Evolutionary conservation across 2,797 vertebrate genomes (phyloP).

Genomic region (Sarcophilus harrisii): DNA sequence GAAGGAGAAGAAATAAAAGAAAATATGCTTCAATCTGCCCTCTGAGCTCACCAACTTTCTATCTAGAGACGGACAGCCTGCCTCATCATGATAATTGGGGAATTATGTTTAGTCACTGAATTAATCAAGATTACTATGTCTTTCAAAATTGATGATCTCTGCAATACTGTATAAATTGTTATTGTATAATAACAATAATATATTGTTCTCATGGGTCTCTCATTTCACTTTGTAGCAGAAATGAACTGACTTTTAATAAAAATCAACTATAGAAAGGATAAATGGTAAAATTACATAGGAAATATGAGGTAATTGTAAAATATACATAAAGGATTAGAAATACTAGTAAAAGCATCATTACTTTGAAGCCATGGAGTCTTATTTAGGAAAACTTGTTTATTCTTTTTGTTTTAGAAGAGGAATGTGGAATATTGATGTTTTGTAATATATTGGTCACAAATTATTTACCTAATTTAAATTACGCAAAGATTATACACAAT

Average conservation of each 20-base stretch:
- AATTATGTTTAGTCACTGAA: neutral
- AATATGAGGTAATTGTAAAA: conserved; percentile 36
- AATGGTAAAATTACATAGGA: neutral
- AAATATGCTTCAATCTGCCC: neutral
- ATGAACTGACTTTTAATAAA: neutral
- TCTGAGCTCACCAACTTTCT: neutral
- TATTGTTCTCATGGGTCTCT: neutral
- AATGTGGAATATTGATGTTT: conserved; percentile 14
- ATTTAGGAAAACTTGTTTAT: conserved; percentile 19
- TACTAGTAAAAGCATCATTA: neutral
- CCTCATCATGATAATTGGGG: neutral
- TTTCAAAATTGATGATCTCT: neutral
- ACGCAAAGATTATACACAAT: conserved; percentile 11
- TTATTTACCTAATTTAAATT: conserved; percentile 48
- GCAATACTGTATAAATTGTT: neutral
- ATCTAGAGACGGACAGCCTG: neutral
- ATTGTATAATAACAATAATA: no score
- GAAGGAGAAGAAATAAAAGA: neutral
- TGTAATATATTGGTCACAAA: neutral
- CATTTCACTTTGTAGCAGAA: neutral
- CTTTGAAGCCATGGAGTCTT: neutral
- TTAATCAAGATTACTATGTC: neutral
- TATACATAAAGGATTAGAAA: conserved; percentile 26
- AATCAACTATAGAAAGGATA: conserved; percentile 31
- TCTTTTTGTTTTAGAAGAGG: neutral